Evolutionary conservation across 1,140 invertebrate species (phyloP).

Genomic region (Onthophagus taurus): DNA sequence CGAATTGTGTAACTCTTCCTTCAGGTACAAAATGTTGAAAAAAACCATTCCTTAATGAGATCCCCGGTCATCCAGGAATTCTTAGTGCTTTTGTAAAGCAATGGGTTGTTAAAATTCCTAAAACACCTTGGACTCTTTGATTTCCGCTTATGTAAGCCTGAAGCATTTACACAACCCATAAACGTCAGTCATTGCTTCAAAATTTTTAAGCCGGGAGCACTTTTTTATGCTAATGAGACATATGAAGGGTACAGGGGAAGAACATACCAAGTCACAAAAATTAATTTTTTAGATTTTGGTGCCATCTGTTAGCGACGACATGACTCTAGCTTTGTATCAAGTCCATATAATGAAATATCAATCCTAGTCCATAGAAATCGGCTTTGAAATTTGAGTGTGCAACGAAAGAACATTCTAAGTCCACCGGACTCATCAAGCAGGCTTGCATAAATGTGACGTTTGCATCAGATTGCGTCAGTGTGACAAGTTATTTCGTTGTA

Average conservation of each 20-base stretch:
- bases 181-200: constrained; percentile 19
- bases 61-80: constrained; percentile 33
- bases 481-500: constrained; percentile 2
- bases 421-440: not conserved
- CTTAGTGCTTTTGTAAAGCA: constrained; percentile 17
- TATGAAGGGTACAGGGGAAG: constrained; percentile 1
- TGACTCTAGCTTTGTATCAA: not conserved
- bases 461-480: not conserved
- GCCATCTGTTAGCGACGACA: not conserved
- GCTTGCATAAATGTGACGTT: not conserved
- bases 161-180: constrained; percentile 24
- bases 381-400: no score
- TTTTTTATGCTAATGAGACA: no score
- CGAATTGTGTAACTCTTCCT: no score
- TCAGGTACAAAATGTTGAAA: no score
- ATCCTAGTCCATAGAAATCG: not conserved
- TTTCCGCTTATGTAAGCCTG: constrained; percentile 26
- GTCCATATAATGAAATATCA: not conserved
- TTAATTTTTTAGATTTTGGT: not conserved
- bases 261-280: constrained; percentile 1
- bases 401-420: constrained; percentile 3
- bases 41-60: constrained; percentile 19
- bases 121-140: constrained; percentile 21
- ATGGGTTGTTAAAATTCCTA: no score
- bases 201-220: no score